phyloP scores from a whole-genome alignment of 1,140 invertebrate genomes.

The Tigriopus japonicus region DNA sequence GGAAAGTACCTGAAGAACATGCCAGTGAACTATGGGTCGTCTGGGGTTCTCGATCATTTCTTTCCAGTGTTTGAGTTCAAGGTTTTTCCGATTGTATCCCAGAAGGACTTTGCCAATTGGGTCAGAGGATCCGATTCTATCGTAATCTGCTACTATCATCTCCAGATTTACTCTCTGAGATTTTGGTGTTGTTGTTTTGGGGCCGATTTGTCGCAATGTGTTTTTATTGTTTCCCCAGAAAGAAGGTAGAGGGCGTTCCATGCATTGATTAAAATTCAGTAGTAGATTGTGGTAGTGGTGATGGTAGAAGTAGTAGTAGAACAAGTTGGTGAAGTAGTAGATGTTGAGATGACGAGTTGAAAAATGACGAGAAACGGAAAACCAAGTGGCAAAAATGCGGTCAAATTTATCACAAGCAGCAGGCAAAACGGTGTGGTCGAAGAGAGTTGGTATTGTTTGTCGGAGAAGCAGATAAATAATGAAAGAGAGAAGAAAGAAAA shows the following conservation, averaged over 20 bases:
- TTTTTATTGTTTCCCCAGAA: too few species aligned
- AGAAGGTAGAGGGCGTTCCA: too few species aligned
- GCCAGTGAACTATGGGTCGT: conserved; percentile 39
- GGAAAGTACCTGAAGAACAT: conserved; percentile 29
- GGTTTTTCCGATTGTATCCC: conserved; percentile 38
- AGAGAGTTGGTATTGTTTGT: too few species aligned
- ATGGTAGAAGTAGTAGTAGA: too few species aligned
- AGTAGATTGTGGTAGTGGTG: too few species aligned
- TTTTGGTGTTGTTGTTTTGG: too few species aligned
- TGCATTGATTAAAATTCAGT: too few species aligned
- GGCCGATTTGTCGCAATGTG: too few species aligned
- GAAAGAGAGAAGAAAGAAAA: background rate
- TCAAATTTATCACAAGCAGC: background rate
- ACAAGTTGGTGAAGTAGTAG: too few species aligned
- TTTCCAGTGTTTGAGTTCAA: conserved; percentile 39
- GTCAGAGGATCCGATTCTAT: conserved; percentile 43
- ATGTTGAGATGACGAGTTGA: too few species aligned
- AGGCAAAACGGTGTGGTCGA: too few species aligned
- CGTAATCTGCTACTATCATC: conserved; percentile 25
- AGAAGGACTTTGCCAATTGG: conserved; percentile 39
- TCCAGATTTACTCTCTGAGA: background rate
- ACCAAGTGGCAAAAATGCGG: background rate
- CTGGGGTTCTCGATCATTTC: conserved; percentile 35
- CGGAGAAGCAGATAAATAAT: background rate
- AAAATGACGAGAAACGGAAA: too few species aligned